A percentile compares a stretch with the other conserved stretches of the same genome.
Conservation (phyloP, 2,113 vertebrate species). For the Entomyzon cyanotis region DNA sequence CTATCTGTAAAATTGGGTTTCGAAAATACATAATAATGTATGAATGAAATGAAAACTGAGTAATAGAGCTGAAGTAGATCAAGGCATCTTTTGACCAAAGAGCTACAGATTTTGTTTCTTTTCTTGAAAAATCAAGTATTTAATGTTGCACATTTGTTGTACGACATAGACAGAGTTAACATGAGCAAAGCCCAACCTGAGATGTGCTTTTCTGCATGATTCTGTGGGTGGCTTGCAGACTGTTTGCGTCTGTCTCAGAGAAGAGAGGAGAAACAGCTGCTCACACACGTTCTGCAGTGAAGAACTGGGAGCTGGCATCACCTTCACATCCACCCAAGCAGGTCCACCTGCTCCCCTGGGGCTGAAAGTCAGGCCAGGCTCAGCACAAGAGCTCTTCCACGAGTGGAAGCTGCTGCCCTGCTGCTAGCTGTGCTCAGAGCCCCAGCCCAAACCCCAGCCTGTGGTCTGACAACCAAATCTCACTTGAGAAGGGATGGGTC, state of each 20-base stretch:
- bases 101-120: not conserved
- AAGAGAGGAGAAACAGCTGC: not conserved
- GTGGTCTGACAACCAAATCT: accelerated
- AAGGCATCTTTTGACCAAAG: not conserved
- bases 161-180: not conserved
- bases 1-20: not conserved
- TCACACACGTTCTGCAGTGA: accelerated
- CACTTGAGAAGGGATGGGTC: accelerated
- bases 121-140: not conserved
- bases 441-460: not conserved
- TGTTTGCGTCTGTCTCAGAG: not conserved
- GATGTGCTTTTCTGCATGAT: not conserved
- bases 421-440: accelerated
- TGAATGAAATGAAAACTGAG: not conserved
- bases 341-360: not conserved
- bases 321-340: not conserved
- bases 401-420: not conserved
- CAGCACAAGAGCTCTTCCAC: not conserved
- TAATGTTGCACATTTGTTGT: not conserved
- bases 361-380: not conserved
- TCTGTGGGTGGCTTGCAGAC: not conserved
- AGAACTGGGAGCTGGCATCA: not conserved
- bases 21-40: not conserved
- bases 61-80: not conserved
- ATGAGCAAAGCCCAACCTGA: not conserved